Evolutionary conservation across 2,888 invertebrate genomes (phyloP), one percentile per base, ranked within the genome.

Genomic region (Dryocosmus kuriphilus): DNA sequence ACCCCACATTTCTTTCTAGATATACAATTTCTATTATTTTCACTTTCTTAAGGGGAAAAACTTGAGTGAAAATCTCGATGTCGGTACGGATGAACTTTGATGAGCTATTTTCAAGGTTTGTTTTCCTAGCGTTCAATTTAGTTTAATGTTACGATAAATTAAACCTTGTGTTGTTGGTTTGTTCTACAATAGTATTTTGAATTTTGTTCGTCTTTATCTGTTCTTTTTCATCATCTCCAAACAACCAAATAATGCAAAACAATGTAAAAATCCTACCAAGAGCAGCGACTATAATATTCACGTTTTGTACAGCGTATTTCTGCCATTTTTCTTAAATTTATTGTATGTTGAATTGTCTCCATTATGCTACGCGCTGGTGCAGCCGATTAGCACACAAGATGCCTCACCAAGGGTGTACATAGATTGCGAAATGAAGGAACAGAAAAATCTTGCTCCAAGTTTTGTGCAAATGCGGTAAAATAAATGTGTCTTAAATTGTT

Each of bases 401-500:
- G 62, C 80, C 77, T 77, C 65, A 71, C 75, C 24, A 57, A 79
- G 77, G 77, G 77, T 81, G 75, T 85, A 85, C 71, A 84, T 84
- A 84, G 78, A 78, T 38, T 79, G 73, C 79, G 57, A 77, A 51
- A 75, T 79, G 75, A 79, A 63, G 78, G 76, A 80, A 79, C 76
- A 61, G 76, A 79, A 83, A 79, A 79, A 74, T 76, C 78, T 77
- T 81, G 81, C 82, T 83, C 79, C 77, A 82, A 71, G 78, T 80
- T 75, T 77, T 81, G 81, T 77, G 81, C 78, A 80, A 81, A 81
- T 83, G 63, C 81, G 77, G 80, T 86, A 84, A 86, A 89, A 89
- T 90, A 90, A 88, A 90, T 86, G 87, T 89, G 88, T 90, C 89
- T 90, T 90, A 89, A 88, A 89, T 85, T 87, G 88, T 89, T 89